Evolutionary conservation across 2,113 vertebrate species (phyloP).

Genomic region (Apodemus sylvaticus): DNA sequence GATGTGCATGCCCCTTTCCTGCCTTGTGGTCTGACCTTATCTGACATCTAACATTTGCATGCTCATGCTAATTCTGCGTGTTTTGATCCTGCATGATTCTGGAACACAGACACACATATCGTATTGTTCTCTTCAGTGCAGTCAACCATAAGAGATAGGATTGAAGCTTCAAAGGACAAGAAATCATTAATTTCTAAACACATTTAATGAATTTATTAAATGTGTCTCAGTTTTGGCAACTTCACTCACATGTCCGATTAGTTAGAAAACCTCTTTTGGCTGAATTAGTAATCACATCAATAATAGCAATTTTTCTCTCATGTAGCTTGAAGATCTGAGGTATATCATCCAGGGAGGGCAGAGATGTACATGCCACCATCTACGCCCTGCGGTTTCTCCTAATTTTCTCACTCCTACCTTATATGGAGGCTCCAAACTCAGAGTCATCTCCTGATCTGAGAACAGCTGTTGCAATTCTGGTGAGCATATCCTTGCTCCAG

Average conservation of each 20-base stretch:
- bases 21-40: neutral
- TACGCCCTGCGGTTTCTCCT: neutral
- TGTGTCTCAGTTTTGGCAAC: slow-evolving; percentile 4
- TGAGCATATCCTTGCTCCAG: neutral
- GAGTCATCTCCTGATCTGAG: neutral
- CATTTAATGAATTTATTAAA: slow-evolving; percentile 7
- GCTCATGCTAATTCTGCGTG: neutral
- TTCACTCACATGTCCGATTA: slow-evolving; percentile 13
- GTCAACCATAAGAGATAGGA: neutral
- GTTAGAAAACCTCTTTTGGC: neutral
- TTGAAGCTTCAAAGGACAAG: neutral
- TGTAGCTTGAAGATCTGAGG: neutral
- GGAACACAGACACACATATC: neutral
- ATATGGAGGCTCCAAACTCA: neutral
- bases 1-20: neutral
- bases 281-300: neutral
- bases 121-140: neutral
- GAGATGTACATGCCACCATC: neutral
- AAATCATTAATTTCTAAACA: slow-evolving; percentile 1
- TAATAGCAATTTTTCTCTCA: neutral
- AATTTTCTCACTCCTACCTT: neutral
- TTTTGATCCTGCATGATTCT: neutral
- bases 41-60: neutral
- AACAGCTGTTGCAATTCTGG: neutral
- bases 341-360: neutral